Conservation (phyloP, 2,113 vertebrate species). For the Canis aureus region DNA sequence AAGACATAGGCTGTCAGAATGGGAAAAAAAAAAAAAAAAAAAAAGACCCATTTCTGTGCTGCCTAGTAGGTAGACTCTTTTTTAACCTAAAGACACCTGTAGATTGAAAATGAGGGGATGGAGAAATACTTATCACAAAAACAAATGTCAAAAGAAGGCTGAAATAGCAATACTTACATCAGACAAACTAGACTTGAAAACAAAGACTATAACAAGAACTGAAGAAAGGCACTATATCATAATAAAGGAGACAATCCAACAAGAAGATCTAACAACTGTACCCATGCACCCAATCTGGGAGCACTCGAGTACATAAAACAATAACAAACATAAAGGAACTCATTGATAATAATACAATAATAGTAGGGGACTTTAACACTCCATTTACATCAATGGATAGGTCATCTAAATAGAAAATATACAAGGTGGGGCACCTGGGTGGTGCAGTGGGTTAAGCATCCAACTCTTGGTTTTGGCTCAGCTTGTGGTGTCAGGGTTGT, state of each 20-base stretch:
- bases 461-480: background rate
- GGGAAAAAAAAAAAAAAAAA: accelerated
- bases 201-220: background rate
- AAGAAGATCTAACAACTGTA: background rate
- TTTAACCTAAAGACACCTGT: background rate
- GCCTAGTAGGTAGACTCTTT: background rate
- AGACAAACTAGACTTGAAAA: background rate
- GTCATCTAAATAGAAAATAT: background rate
- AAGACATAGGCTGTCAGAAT: background rate
- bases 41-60: background rate
- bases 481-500: background rate
- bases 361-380: background rate
- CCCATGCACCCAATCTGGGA: background rate
- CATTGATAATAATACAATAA: background rate
- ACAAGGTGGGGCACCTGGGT: background rate
- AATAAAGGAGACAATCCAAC: background rate
- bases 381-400: background rate
- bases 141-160: background rate
- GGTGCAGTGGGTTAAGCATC: background rate
- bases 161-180: background rate
- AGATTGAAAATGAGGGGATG: background rate
- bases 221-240: background rate
- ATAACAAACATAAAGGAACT: background rate
- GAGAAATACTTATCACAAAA: background rate
- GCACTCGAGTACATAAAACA: background rate